Conservation (phyloP, 2,797 vertebrate species). For the Phylloscopus collybita region DNA sequence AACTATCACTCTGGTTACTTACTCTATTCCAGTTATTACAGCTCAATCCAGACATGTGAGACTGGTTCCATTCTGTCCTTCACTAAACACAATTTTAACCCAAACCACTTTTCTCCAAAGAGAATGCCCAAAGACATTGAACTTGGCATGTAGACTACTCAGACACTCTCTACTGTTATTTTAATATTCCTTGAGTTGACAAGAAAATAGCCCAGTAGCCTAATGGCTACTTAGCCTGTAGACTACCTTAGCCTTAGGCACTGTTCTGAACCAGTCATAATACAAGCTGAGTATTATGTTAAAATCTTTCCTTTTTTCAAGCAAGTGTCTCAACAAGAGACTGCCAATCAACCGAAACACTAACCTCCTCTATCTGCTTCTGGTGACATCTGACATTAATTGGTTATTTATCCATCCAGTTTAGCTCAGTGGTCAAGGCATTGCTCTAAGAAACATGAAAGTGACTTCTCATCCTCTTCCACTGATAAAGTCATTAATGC, state of each 20-base stretch:
- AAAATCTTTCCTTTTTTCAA: neutral
- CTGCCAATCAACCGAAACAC: neutral
- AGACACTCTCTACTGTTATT: neutral
- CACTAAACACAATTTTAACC: neutral
- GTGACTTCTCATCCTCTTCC: neutral
- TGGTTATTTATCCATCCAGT: neutral
- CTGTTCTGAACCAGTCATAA: neutral
- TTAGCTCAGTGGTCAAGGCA: neutral
- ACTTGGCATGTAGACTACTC: neutral
- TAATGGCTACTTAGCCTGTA: neutral
- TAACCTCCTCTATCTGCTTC: neutral
- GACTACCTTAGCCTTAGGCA: neutral
- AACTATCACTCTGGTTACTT: neutral
- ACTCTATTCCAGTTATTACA: neutral
- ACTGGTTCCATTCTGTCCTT: neutral
- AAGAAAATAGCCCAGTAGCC: neutral
- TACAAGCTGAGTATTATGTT: neutral
- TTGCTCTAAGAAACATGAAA: neutral
- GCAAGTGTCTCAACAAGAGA: neutral
- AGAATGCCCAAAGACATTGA: neutral
- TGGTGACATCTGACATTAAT: neutral
- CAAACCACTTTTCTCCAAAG: neutral
- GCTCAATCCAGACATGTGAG: neutral
- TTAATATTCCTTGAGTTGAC: neutral
- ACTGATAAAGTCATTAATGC: neutral